These are phyloP conservation scores for Zoanthus sansibaricus DNA, from an alignment of 92 coral and sea anemone species.

Conservation along the genomic window DNA sequence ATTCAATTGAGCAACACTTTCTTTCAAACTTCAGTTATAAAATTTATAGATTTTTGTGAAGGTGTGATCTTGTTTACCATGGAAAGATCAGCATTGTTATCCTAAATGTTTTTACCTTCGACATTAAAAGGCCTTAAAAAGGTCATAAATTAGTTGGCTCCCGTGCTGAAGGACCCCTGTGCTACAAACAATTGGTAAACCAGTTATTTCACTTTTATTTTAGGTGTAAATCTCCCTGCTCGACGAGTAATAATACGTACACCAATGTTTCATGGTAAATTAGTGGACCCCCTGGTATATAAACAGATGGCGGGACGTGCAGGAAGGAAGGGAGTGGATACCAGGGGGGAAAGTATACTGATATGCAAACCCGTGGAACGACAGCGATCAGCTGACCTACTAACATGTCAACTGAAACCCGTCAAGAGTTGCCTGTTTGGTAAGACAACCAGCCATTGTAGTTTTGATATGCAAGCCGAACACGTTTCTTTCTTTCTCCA, in stretches of 20 bases:
- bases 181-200: no score
- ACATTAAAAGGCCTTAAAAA: no score
- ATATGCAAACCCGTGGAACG: conserved; percentile 91
- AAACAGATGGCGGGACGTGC: conserved; percentile 99
- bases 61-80: no score
- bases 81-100: no score
- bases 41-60: no score
- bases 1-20: no score
- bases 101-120: no score
- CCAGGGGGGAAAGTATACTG: conserved; percentile 92
- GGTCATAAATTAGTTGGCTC: no score
- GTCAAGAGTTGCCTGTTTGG: conserved; percentile 94
- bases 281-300: conserved; percentile 89
- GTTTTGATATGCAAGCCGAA: no score
- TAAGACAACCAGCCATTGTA: conserved; percentile 32
- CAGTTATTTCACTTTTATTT: no score
- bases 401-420: conserved; percentile 87
- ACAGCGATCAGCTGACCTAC: conserved; percentile 80
- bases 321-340: conserved; percentile 98
- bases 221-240: conserved; percentile 99
- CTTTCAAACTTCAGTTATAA: no score
- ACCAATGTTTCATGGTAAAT: conserved; percentile 93
- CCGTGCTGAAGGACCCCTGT: no score
- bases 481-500: not conserved
- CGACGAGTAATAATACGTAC: conserved; percentile 98